Base-by-base conservation (phyloP, 2,888 invertebrate genomes). In the Cordylochernes scorpioides region DNA sequence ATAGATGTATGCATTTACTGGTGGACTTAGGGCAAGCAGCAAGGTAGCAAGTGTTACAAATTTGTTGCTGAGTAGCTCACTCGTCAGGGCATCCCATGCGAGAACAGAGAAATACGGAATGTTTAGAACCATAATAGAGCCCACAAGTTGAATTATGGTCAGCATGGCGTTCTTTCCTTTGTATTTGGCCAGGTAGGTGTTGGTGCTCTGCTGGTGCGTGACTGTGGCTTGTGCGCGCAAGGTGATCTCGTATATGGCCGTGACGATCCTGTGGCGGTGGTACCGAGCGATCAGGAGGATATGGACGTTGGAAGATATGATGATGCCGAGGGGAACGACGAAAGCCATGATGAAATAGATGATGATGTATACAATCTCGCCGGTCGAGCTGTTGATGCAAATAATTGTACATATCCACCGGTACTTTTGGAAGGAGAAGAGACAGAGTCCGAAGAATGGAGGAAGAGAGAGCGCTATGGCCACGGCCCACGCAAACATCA, bases 181-280 rank as follows among this genome's bases (percentile, higher is more conserved):
- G 40, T 61, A 58, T 40, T 57, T 57, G 21, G 56, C 54, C 25
- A 69, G 61, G 38, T 67, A 64, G n/a, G n/a, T n/a, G 49, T 73
- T 71, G 6, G 73, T 73, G 46, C 73, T 73, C 39, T 71, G 58
- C 49, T 73, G 73, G 22, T 46, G 39, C 3, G 45, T 46, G 21
- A 48, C 46, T 3, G 48, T 48, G 5, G 74, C 74, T 55, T 75
- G 74, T 1, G 74, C 74, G 6, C 72, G 71, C 29, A 75, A 51
- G 1, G 74, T 74, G 24, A 74, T 73, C 58, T 75, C 73, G 54
- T 71, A 74, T 41, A 75, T 72, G 15, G 75, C 74, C 25, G 73
- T 71, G 16, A 74, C 73, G 42, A 77, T 77, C 34, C 74, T 62
- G 49, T 75, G 74, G 5, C 73, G 62, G 46, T 77, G 75, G 49